A percentile compares a stretch with the other conserved stretches of the same genome.
These are phyloP conservation scores for Heliconius congener DNA, from an alignment of 1,140 invertebrate species.

Conservation along the genomic window DNA sequence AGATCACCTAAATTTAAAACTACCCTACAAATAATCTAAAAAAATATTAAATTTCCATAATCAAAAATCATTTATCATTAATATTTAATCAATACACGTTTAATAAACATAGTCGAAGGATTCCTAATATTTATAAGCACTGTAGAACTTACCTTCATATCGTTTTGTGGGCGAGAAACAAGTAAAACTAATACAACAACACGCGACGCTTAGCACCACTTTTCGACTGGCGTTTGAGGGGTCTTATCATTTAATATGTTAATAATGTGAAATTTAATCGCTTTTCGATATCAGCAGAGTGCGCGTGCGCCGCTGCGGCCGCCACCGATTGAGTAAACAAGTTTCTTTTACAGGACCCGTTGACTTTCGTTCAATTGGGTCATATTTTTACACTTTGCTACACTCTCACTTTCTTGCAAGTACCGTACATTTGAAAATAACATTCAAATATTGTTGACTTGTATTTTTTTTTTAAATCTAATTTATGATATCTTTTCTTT, in stretches of 20 bases:
- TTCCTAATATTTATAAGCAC: not conserved
- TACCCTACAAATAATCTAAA: not conserved
- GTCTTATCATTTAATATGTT: slow-evolving; percentile 34
- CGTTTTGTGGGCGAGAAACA: not conserved
- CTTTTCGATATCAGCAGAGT: slow-evolving; percentile 27
- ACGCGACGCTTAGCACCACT: slow-evolving; percentile 26
- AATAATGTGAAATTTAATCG: slow-evolving; percentile 34
- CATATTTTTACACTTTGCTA: slow-evolving; percentile 22
- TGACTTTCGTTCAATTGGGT: slow-evolving; percentile 35
- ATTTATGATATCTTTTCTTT: too few species aligned
- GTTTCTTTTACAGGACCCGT: slow-evolving; percentile 40
- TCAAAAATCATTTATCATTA: not conserved
- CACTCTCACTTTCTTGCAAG: slow-evolving; percentile 9
- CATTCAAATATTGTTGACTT: not conserved
- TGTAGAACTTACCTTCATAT: slow-evolving; percentile 35
- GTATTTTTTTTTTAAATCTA: not conserved
- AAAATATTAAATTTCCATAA: not conserved
- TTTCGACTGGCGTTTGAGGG: slow-evolving; percentile 27
- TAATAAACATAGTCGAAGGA: not conserved
- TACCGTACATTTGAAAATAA: not conserved
- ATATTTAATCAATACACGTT: not conserved
- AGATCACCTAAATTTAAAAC: not conserved
- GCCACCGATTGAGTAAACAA: slow-evolving; percentile 43
- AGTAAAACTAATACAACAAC: slow-evolving; percentile 23
- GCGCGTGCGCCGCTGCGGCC: slow-evolving; percentile 39